These are phyloP conservation scores for Danionella dracula DNA, from an alignment of 2,797 vertebrate genomes.

Conservation along the genomic window DNA sequence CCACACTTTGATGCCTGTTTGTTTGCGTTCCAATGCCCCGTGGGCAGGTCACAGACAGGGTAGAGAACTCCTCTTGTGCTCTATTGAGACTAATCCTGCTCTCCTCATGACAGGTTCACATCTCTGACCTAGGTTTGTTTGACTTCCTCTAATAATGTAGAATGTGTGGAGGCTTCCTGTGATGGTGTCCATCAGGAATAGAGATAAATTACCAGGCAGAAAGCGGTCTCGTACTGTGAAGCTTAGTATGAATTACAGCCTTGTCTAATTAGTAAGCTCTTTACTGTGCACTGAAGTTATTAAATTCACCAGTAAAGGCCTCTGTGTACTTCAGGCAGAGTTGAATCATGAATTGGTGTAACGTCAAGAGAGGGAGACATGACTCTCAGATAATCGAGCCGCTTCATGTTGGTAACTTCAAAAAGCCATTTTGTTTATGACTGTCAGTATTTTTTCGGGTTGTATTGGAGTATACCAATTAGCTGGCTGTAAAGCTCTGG, in stretches of 20 bases:
- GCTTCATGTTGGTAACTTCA: no score
- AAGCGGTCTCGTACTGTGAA: neutral
- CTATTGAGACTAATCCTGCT: conserved; percentile 14
- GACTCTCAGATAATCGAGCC: no score
- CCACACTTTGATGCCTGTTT: conserved; percentile 21
- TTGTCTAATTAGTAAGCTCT: neutral
- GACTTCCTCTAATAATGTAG: conserved; percentile 3
- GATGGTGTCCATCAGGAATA: neutral
- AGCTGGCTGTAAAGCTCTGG: no score
- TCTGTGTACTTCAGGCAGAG: no score
- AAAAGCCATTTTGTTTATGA: no score
- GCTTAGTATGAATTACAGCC: neutral
- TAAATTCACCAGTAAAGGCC: neutral
- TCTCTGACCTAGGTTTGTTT: conserved; percentile 17
- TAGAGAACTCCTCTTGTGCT: neutral
- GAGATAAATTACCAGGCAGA: conserved; percentile 5
- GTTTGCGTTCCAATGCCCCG: neutral
- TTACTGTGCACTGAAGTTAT: neutral
- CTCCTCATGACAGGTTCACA: neutral
- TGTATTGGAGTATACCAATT: no score
- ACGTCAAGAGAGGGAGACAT: no score
- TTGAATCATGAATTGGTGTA: no score
- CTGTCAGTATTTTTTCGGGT: no score
- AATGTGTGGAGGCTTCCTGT: neutral
- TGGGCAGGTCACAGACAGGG: conserved; percentile 13